Conservation (phyloP, 2,888 invertebrate genomes). For the Lucinisca nassula region DNA sequence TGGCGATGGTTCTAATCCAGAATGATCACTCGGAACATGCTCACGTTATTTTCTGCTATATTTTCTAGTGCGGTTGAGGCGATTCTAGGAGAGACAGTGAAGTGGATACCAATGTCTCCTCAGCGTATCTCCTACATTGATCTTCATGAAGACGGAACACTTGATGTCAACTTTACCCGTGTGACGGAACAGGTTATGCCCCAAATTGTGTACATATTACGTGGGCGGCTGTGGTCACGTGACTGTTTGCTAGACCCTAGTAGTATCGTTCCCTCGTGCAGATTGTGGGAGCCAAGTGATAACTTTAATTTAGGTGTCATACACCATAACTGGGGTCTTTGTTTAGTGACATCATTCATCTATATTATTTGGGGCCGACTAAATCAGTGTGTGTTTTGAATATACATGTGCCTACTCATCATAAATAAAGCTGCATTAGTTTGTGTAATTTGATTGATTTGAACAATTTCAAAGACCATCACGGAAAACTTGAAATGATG, state of each 20-base stretch:
- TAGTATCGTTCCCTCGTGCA: background rate
- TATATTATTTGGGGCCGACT: no score
- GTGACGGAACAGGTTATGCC: background rate
- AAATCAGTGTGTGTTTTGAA: no score
- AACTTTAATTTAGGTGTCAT: background rate
- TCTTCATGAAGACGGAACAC: background rate
- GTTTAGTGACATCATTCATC: background rate
- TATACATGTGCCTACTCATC: no score
- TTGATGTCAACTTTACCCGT: background rate
- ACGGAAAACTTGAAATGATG: no score
- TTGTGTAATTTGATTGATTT: no score
- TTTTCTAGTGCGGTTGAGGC: constrained; percentile 29
- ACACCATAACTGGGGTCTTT: background rate
- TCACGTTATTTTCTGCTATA: no score
- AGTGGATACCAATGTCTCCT: constrained; percentile 74
- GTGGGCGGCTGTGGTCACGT: background rate
- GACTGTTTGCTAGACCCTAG: background rate
- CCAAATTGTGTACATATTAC: background rate
- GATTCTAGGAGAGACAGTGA: constrained; percentile 68
- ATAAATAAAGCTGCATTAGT: no score
- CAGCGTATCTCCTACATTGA: constrained; percentile 43
- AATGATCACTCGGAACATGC: no score
- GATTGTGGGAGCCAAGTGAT: background rate
- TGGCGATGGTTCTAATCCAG: no score
- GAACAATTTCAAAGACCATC: no score